Evolutionary conservation across 2,888 invertebrate species (phyloP), one percentile per base, ranked within the genome.

Genomic region (Drosophila niveifrons): DNA sequence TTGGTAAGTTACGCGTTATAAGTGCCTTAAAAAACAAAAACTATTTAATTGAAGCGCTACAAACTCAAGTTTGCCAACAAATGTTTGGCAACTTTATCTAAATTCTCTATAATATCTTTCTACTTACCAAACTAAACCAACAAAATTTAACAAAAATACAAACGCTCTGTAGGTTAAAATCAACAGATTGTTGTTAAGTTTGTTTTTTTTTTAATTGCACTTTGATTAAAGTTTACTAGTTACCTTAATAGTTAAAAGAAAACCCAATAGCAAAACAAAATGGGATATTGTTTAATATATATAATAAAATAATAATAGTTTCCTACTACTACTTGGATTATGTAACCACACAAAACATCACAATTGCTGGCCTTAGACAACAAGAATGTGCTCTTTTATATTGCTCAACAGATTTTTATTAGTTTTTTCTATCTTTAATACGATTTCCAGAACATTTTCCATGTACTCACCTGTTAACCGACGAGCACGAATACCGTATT

Each of bases 1-100:
- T 94, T 95, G 95, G 95, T 95, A 95, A 95, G 95, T 95, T 84
- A 90, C 90, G 92, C 91, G 92, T 88, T 88, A 83, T 82, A 89
- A 90, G 84, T 89, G 88, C 90, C 85, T 79, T 79, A 62, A 75
- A 31, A 10, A 29, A 29, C 7, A 31, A n/a, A 36, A 71, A 61
- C 28, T 55, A 66, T 61, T 36, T n/a, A 58, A 68, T 62, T 58
- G 68, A 75, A 53, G 66, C 72, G 72, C 57, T 64, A 50, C 51
- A 56, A 66, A 65, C 62, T 57, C 11, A 64, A 57, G 58, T 34
- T 63, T 46, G 58, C 47, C 47, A 43, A 36, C 11, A 36, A 4
- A 59, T 29, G 47, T 61, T 57, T 43, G 39, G 46, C 31, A 23
- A 41, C 65, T 28, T 41, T 39, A 10, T 48, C 10, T 46, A 23